phyloP scores from a whole-genome alignment of 2,888 invertebrate species.

The Pyralis farinalis region DNA sequence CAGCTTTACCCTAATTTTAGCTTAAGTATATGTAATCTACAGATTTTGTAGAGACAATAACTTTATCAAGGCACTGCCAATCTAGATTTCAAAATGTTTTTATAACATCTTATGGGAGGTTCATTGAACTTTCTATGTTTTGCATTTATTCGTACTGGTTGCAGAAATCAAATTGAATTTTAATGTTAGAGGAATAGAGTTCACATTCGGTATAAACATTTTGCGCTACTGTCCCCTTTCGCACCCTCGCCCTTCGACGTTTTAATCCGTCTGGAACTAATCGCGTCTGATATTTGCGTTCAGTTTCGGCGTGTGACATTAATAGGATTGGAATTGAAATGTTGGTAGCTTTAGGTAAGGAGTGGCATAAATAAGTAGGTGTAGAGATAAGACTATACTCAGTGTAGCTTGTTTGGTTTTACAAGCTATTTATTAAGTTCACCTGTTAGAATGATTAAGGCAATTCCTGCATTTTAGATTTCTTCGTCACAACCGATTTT shows the following conservation, averaged over 20 bases:
- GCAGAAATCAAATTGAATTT: constrained; percentile 1
- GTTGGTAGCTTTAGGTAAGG: background rate
- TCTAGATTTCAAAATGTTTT: background rate
- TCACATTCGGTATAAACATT: constrained; percentile 13
- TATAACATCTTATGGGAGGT: constrained; percentile 9
- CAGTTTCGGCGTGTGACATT: constrained; percentile 22
- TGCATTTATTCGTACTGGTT: constrained; percentile 1
- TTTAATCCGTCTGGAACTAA: constrained; percentile 65
- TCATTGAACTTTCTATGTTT: constrained; percentile 14
- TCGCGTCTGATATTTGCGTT: constrained; percentile 51
- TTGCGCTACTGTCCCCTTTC: constrained; percentile 29
- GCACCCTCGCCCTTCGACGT: constrained; percentile 53
- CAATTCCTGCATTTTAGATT: no score
- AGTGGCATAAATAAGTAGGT: no score
- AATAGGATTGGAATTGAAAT: constrained; percentile 30
- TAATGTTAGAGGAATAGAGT: constrained; percentile 11
- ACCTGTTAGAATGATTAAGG: no score
- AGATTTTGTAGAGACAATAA: no score
- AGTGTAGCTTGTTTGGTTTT: no score
- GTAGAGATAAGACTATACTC: no score
- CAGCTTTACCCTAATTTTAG: no score
- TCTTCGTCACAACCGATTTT: no score
- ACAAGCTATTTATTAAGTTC: no score
- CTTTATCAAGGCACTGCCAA: background rate
- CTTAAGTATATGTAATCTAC: no score